Conservation (phyloP, 2,113 vertebrate species). For the Naja naja region DNA sequence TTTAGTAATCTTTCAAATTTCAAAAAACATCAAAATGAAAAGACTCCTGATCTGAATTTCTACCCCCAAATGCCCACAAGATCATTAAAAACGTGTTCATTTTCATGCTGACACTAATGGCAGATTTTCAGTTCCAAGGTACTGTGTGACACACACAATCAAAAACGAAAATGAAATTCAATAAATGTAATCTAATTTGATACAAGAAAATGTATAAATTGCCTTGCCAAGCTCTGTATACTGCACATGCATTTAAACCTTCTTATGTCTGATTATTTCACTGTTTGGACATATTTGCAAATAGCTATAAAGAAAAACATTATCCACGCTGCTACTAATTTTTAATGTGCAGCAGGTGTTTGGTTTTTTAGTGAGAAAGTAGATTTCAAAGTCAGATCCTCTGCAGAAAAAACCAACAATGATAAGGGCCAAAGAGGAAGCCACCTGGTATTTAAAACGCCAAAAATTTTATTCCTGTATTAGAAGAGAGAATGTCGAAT, state of each 20-base stretch:
- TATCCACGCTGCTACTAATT: constrained; percentile 57
- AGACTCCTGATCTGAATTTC: constrained; percentile 9
- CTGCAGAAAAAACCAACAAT: constrained; percentile 39
- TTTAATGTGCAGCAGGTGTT: constrained; percentile 63
- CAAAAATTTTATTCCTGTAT: neutral
- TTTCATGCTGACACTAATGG: constrained; percentile 31
- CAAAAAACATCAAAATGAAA: constrained; percentile 40
- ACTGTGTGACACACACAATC: constrained; percentile 36
- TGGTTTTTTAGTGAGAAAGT: constrained; percentile 25
- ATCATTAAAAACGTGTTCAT: constrained; percentile 55
- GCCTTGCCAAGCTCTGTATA: constrained; percentile 1
- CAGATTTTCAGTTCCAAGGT: constrained; percentile 36
- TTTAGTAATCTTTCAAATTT: constrained; percentile 11
- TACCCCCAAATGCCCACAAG: constrained; percentile 48
- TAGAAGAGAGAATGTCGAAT: constrained; percentile 10
- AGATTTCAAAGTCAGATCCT: constrained; percentile 58
- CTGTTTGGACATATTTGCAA: constrained; percentile 67
- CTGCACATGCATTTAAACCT: constrained; percentile 48
- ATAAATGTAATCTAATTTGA: constrained; percentile 37
- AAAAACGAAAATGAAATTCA: constrained; percentile 48
- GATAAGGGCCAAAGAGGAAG: neutral
- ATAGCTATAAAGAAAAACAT: constrained; percentile 56
- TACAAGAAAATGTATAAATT: constrained; percentile 32
- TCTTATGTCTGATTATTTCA: constrained; percentile 53
- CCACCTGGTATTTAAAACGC: constrained; percentile 53